Percentiles rank a stretch among this genome's conserved stretches.
phyloP scores from a whole-genome alignment of 2,113 vertebrate species.

The Eulacestoma nigropectus region DNA sequence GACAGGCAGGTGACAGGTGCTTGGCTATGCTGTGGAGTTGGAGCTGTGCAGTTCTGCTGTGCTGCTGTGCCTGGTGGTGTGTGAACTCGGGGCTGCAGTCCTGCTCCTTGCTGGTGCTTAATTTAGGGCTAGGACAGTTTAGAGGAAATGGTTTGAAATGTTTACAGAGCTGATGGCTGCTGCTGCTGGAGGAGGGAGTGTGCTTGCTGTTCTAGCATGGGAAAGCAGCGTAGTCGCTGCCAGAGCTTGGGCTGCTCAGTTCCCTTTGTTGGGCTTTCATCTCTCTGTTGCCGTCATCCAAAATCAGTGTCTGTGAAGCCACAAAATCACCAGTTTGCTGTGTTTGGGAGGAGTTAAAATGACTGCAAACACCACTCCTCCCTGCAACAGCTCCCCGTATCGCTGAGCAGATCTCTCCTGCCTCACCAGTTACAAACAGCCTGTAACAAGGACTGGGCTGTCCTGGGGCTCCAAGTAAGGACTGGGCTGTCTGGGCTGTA shows the following conservation, averaged over 20 bases:
- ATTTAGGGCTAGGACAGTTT: not conserved
- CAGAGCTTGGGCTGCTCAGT: not conserved
- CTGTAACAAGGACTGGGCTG: not conserved
- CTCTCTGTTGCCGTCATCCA: not conserved
- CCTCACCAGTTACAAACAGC: not conserved
- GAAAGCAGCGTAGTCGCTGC: not conserved
- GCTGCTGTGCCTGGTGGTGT: not conserved
- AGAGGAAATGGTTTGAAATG: not conserved
- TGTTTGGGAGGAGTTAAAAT: conserved; percentile 47
- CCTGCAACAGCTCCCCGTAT: not conserved
- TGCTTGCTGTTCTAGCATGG: not conserved
- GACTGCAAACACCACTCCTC: conserved; percentile 28
- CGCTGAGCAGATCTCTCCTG: not conserved
- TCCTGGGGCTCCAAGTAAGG: not conserved
- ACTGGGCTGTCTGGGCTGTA: not conserved
- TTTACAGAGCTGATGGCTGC: not conserved
- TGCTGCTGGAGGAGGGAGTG: not conserved
- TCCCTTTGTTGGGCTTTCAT: not conserved
- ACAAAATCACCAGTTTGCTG: conserved; percentile 12
- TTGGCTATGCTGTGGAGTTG: not conserved
- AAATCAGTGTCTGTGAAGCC: not conserved
- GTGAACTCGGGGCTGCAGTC: not conserved
- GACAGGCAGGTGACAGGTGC: not conserved
- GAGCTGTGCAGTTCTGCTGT: not conserved
- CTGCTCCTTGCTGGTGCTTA: not conserved